These are phyloP conservation scores for Notothenia coriiceps DNA, from an alignment of 2,113 vertebrate genomes.

Conservation along the genomic window DNA sequence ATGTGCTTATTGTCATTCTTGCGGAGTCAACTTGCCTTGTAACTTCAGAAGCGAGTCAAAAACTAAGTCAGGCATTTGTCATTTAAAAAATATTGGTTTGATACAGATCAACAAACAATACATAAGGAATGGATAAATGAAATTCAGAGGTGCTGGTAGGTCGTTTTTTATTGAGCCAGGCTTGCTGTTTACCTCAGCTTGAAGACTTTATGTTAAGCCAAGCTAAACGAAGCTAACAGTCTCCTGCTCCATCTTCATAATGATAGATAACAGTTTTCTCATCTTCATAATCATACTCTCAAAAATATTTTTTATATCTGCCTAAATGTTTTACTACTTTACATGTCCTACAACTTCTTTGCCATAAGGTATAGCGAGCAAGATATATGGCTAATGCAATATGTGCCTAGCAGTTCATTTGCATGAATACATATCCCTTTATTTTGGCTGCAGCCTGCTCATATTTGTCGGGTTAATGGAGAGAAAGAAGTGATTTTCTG, in stretches of 20 bases:
- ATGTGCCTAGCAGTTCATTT: slow-evolving; percentile 1
- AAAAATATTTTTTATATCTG: no score
- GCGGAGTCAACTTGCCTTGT: no score
- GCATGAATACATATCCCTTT: not conserved
- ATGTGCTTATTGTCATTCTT: not conserved
- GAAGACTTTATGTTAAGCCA: no score
- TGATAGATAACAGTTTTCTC: no score
- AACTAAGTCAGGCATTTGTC: no score
- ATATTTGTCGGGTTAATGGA: not conserved
- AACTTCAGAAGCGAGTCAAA: no score
- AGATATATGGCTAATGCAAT: not conserved
- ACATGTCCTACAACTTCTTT: not conserved
- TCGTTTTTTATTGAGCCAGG: not conserved
- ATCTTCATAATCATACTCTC: no score
- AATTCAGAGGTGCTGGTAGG: not conserved
- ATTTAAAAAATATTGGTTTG: no score
- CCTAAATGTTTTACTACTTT: no score
- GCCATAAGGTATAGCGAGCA: not conserved
- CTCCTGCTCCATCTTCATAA: not conserved
- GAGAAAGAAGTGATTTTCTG: slow-evolving; percentile 27
- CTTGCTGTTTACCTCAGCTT: no score
- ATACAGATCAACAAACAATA: not conserved
- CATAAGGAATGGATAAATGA: not conserved
- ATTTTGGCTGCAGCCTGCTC: not conserved
- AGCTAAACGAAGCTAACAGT: no score